Base-by-base conservation (phyloP, 2,888 invertebrate species). In the Drosophila koepferae region DNA sequence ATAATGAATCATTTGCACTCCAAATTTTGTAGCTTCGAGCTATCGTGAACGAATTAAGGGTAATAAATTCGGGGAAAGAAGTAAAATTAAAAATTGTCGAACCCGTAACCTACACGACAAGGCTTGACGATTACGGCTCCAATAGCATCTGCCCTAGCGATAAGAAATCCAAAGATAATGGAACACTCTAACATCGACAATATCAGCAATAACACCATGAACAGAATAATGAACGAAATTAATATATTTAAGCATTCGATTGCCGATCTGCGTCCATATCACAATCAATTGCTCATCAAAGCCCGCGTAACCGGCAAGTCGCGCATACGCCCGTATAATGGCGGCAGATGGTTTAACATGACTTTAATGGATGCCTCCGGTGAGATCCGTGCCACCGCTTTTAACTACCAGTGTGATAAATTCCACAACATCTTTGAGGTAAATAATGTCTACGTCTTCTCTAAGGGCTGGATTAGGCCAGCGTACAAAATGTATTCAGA, bases 311-410 rank as follows among this genome's bases (percentile, higher is more conserved):
- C 96, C 70, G 95, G 95, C 82, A 99, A 99, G 92, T 94, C 96
- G 0, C 91, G 94, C 0, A 95, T 99, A 99, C 93, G 96, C 98
- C 0, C 95, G 95, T 46, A 18, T 43, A 3, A 3, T 65, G 98
- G 99, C 92, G 99, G 99, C 1, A 97, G 97, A 92, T 94, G 99
- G 2, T 99, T 99, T 92, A 97, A 96, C 72, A 95, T 99, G 94
- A 98, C 98, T 92, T 93, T 99, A n/a, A 94, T 97, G 71, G 99
- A 99, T 93, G 98, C 98, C 86, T 96, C 96, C 70, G 98, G 98
- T 3, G 99, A 99, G 93, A 99, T 99, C 80, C 94, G 98, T 74
- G 97, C 96, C 41, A 99, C 99, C 0, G 98, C 96, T 3, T 99
- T 99, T 92, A 96, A 95, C 80, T 97, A 97, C 62, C 95, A 96